Evolutionary conservation across 2,797 vertebrate species (phyloP).

Genomic region (Hapalemur alaotrensis): DNA sequence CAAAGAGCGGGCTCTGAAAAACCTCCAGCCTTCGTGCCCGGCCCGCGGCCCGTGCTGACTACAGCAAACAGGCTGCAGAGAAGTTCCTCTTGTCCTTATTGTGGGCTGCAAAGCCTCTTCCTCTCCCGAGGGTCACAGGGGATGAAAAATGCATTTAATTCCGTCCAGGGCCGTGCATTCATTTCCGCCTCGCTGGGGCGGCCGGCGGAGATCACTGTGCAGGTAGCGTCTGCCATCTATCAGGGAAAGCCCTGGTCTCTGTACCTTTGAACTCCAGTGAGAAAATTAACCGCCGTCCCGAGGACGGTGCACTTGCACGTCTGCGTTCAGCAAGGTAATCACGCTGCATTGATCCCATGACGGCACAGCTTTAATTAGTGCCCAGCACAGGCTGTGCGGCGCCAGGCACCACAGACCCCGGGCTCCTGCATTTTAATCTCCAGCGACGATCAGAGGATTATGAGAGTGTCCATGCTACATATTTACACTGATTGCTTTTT

Average conservation of each 20-base stretch:
- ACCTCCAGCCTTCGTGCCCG: not conserved
- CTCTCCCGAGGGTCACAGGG: not conserved
- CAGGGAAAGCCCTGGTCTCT: slow-evolving; percentile 21
- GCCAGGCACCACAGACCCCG: accelerated
- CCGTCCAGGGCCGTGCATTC: not conserved
- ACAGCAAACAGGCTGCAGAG: accelerated
- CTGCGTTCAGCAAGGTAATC: not conserved
- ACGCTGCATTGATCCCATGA: not conserved
- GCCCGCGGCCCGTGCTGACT: accelerated
- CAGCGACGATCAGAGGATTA: not conserved
- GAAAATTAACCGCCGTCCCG: slow-evolving; percentile 41
- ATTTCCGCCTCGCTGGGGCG: not conserved
- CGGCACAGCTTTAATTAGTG: not conserved
- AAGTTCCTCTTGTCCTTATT: not conserved
- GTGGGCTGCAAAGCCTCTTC: not conserved
- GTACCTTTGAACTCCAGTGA: slow-evolving; percentile 45
- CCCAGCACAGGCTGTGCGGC: not conserved
- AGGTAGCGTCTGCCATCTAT: not conserved
- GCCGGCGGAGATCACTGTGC: not conserved
- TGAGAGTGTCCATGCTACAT: slow-evolving; percentile 6
- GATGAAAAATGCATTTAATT: slow-evolving; percentile 46
- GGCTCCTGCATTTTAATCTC: not conserved
- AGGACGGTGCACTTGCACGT: not conserved
- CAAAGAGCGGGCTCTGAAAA: accelerated
- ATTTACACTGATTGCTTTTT: slow-evolving; percentile 51